A percentile compares a stretch with the other conserved stretches of the same genome.
Evolutionary conservation across 2,113 vertebrate genomes (phyloP).

Genomic region (Rhea pennata): DNA sequence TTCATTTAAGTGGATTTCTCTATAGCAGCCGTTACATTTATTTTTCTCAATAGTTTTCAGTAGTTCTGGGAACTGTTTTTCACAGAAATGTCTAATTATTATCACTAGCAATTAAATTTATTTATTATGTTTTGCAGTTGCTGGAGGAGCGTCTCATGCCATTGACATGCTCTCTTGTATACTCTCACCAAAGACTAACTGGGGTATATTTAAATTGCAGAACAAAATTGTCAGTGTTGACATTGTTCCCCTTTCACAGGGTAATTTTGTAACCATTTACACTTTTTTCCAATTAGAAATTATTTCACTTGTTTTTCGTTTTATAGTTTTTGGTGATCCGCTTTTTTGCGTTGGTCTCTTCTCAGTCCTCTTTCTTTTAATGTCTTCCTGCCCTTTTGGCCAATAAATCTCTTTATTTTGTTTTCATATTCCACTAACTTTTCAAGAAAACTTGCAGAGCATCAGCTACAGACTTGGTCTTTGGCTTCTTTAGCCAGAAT

Average conservation of each 20-base stretch:
- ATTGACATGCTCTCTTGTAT: neutral
- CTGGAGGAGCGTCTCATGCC: conserved; percentile 20
- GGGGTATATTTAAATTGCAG: neutral
- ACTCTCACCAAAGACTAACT: neutral
- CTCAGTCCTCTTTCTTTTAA: neutral
- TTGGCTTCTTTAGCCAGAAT: neutral
- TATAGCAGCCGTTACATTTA: conserved; percentile 2
- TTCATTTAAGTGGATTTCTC: conserved; percentile 1
- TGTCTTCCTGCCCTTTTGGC: neutral
- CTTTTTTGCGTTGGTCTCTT: neutral
- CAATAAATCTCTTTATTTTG: neutral
- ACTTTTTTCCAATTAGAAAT: neutral
- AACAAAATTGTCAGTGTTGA: neutral
- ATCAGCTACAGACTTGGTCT: neutral
- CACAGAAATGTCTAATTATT: conserved; percentile 60
- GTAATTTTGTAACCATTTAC: neutral
- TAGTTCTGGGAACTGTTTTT: conserved; percentile 66
- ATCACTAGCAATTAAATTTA: conserved; percentile 50
- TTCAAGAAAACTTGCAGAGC: neutral
- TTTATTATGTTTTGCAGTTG: conserved; percentile 44
- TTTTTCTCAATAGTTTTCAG: conserved; percentile 40
- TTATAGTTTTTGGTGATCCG: neutral
- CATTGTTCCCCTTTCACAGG: neutral
- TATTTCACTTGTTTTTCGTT: neutral
- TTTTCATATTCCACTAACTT: neutral